Evolutionary conservation across 2,888 invertebrate species (phyloP), one percentile per base, ranked within the genome.

Genomic region (Trachelus tabidus): DNA sequence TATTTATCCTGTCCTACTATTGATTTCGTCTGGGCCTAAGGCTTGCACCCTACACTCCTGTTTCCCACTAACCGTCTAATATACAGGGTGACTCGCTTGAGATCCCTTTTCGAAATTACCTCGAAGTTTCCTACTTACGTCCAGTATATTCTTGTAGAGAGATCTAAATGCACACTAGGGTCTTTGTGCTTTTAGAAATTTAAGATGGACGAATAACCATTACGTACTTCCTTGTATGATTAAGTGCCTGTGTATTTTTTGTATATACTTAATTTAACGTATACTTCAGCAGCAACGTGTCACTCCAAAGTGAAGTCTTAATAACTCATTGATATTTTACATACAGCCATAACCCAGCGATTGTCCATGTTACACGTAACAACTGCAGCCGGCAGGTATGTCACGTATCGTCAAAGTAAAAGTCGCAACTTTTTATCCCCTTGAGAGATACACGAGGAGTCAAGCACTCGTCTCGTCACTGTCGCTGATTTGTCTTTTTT

Each of bases 1-100:
- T 68, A 37, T 68, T 35, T 30, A 34, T 34, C 31, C 71, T 69
- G 35, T 34, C 68, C 76, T 31, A 80, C 84, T 89, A 89, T 89
- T 84, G 89, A 89, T 88, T 85, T 85, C 83, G 85, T 87, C 86
- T 84, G 84, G 83, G 80, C 76, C 77, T 69, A 79, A 81, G 82
- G 85, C 83, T 80, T 79, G 79, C 75, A 77, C 69, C 71, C 77
- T 76, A 79, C 79, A 77, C 80, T n/a, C 34, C 56, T 34, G 11
- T 23, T 37, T 37, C 71, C 71, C 0, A 71, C 31, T 71, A 30
- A 34, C 71, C 30, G 81, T 33, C 71, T 68, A 35, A n/a, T 33
- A 35, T 69, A 35, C 30, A 69, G 76, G 35, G 73, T 84, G 82
- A 83, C 78, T 84, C 81, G 82, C 68, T 34, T n/a, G 71, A 15